These are phyloP conservation scores for Myodes glareolus DNA, from an alignment of 2,113 vertebrate genomes.

Conservation along the genomic window DNA sequence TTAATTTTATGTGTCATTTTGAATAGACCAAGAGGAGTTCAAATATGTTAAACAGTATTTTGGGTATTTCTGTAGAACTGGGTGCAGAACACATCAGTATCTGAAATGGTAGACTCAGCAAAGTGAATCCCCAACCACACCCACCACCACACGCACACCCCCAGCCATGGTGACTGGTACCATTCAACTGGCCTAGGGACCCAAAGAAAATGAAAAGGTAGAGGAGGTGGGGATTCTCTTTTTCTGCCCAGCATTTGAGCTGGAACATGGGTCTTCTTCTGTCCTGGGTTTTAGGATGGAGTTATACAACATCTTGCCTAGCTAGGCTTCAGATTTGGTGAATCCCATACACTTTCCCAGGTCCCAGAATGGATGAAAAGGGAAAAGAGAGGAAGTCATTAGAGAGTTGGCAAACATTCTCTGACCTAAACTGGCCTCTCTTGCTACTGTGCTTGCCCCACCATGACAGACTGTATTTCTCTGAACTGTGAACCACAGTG, in stretches of 20 bases:
- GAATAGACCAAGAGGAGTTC: not conserved
- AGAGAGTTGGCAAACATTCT: not conserved
- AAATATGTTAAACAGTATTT: not conserved
- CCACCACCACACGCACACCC: fast-evolving
- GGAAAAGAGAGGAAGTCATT: not conserved
- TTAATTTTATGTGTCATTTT: not conserved
- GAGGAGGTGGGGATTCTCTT: not conserved
- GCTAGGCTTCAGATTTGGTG: not conserved
- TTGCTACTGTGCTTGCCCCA: not conserved
- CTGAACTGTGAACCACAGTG: not conserved
- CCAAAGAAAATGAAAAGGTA: not conserved
- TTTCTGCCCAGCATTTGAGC: not conserved
- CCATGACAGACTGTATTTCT: not conserved
- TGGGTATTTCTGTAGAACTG: not conserved
- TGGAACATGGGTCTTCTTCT: not conserved
- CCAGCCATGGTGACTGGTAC: not conserved
- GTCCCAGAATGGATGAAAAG: not conserved
- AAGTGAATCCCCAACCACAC: not conserved
- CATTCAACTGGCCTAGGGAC: too few species aligned
- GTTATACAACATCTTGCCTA: not conserved
- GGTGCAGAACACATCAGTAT: not conserved
- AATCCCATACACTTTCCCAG: not conserved
- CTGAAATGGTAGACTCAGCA: not conserved
- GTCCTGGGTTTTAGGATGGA: too few species aligned
- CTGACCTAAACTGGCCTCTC: not conserved